Conservation (phyloP, 2,888 invertebrate genomes). For the Diaprepes abbreviatus region DNA sequence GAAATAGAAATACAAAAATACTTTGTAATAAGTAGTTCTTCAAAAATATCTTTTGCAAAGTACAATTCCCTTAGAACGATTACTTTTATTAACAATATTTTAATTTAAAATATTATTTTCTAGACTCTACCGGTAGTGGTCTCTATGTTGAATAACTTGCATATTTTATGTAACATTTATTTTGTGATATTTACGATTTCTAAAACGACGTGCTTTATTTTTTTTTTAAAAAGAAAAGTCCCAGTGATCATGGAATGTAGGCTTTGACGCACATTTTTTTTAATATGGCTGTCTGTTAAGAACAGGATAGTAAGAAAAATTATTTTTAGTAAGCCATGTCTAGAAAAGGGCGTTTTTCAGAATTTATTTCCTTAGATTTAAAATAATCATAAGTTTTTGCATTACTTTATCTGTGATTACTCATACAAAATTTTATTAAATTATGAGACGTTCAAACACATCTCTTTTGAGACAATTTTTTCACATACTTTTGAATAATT, state of each 20-base stretch:
- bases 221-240: background rate
- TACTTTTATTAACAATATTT: conserved; percentile 15
- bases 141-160: conserved; percentile 6
- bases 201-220: background rate
- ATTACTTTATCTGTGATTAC: too few species aligned
- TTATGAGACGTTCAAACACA: too few species aligned
- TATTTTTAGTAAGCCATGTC: background rate
- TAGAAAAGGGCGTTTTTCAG: too few species aligned
- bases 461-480: too few species aligned
- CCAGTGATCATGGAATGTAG: conserved; percentile 44
- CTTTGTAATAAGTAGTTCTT: conserved; percentile 38
- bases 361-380: too few species aligned
- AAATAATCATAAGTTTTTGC: too few species aligned
- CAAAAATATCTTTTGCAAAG: conserved; percentile 34
- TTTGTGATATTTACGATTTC: conserved; percentile 8
- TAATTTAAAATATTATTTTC: conserved; percentile 20
- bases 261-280: conserved; percentile 10
- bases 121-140: conserved; percentile 17
- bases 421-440: too few species aligned
- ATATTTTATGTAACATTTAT: conserved; percentile 3
- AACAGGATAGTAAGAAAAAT: background rate
- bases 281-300: background rate
- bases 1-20: conserved; percentile 35
- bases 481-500: too few species aligned
- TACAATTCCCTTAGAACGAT: conserved; percentile 29